Conservation (phyloP, 2,797 vertebrate genomes). For the Carapus acus region DNA sequence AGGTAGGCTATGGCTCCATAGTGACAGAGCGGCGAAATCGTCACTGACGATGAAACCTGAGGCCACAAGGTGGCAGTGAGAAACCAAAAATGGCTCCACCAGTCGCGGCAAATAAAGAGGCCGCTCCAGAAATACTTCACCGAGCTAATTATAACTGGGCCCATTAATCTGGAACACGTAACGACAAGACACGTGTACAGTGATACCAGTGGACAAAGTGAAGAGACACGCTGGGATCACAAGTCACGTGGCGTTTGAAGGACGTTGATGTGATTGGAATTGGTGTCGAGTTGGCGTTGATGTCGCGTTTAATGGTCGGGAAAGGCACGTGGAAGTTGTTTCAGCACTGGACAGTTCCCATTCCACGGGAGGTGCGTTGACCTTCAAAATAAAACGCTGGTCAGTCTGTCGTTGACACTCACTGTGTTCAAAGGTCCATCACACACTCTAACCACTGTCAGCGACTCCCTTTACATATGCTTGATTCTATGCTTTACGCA, state of each 20-base stretch:
- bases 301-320: constrained; percentile 9
- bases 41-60: constrained; percentile 15
- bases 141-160: constrained; percentile 55
- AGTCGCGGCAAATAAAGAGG: constrained; percentile 41
- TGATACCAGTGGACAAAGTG: constrained; percentile 13
- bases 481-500: no score
- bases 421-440: neutral
- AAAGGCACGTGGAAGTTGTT: constrained; percentile 2
- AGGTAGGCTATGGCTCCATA: constrained; percentile 9
- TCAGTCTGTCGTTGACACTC: neutral
- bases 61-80: constrained; percentile 73
- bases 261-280: constrained; percentile 22
- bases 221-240: constrained; percentile 6
- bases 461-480: no score
- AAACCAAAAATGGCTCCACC: constrained; percentile 57
- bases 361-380: neutral
- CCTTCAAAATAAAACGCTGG: neutral
- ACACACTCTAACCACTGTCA: neutral
- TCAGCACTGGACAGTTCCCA: constrained; percentile 53
- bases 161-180: constrained; percentile 49
- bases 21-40: constrained; percentile 29
- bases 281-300: constrained; percentile 7
- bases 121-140: constrained; percentile 54
- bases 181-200: constrained; percentile 19
- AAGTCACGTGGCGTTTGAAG: constrained; percentile 5